Evolutionary conservation across 2,113 vertebrate genomes (phyloP), one percentile per base, ranked within the genome.

Genomic region (Chlorodrepanis virens): DNA sequence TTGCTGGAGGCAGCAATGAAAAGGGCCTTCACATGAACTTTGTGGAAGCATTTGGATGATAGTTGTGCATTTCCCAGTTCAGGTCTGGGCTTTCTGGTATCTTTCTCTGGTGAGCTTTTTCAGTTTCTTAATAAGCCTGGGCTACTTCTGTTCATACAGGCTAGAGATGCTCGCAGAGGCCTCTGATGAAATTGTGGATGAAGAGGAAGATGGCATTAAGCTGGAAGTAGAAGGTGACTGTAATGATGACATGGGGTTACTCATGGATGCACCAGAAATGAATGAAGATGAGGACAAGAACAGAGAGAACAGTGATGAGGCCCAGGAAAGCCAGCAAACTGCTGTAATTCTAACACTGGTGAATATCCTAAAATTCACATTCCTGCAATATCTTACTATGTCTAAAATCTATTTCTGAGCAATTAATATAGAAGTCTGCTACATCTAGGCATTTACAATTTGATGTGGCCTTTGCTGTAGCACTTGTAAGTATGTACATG

Each of bases 161-260:
- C 50, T 97, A 49, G 92, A 97, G 69, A 96, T 98, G 91, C 95
- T 98, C 1, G 15, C 95, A 64, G 98, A 98, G 80, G 91, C 96
- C 57, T 95, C 97, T 18, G 75, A 86, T 44, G 97, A 97, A 81
- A 64, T 90, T 21, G 87, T 59, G 83, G 80, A 91, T 40, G 96
- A 97, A 84, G 95, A 96, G 35, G 97, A 96, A 64, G 54, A 91
- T 15, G 71, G 74, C 31, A 61, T 70, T 49, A 91, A 94, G 39
- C 44, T 86, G 68, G 70, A 60, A 8, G 80, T 79, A 60, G 92
- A 83, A 80, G 49, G 57, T 8, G 16, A 17, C 85, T 90, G 16
- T 33, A 14, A 61, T 15, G 90, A 91, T 54, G 81, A 71, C 50
- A 5, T 20, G 15, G 39, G 37, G 21, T 39, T 90, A 9, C 69